Evolutionary conservation across 1,140 invertebrate genomes (phyloP).

Genomic region (Tenebrio molitor): DNA sequence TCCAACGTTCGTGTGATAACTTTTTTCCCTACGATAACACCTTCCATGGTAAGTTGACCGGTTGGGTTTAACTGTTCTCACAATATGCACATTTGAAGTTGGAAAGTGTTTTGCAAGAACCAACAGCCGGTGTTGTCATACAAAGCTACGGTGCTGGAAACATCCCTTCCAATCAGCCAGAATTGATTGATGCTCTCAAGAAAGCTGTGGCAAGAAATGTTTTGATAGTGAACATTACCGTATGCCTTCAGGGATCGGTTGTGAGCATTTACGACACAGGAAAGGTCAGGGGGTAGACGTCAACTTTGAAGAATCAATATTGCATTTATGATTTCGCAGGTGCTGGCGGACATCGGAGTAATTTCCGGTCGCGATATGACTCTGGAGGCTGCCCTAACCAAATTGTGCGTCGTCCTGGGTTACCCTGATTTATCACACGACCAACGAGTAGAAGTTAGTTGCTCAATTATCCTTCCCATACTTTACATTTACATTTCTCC

Average conservation of each 20-base stretch:
- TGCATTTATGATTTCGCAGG: too few species aligned
- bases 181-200: slow-evolving; percentile 83
- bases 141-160: slow-evolving; percentile 96
- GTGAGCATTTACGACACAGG: slow-evolving; percentile 86
- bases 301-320: too few species aligned
- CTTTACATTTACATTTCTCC: slow-evolving; percentile 12
- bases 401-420: slow-evolving; percentile 88
- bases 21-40: too few species aligned
- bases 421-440: slow-evolving; percentile 9
- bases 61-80: too few species aligned
- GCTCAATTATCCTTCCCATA: too few species aligned
- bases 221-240: slow-evolving; percentile 94
- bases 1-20: too few species aligned
- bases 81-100: too few species aligned
- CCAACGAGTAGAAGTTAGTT: too few species aligned
- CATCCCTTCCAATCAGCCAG: slow-evolving; percentile 86
- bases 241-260: slow-evolving; percentile 87
- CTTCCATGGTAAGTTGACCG: too few species aligned
- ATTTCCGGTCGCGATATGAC: slow-evolving; percentile 96
- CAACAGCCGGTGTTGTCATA: slow-evolving; percentile 84
- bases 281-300: too few species aligned
- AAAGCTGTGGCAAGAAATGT: slow-evolving; percentile 84
- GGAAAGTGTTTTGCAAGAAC: slow-evolving; percentile 83
- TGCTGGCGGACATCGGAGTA: slow-evolving; percentile 76
- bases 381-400: slow-evolving; percentile 92